Percentiles rank a stretch among this genome's conserved stretches.
Conservation (phyloP, 2,888 invertebrate species). For the Sarcophaga caerulescens region DNA sequence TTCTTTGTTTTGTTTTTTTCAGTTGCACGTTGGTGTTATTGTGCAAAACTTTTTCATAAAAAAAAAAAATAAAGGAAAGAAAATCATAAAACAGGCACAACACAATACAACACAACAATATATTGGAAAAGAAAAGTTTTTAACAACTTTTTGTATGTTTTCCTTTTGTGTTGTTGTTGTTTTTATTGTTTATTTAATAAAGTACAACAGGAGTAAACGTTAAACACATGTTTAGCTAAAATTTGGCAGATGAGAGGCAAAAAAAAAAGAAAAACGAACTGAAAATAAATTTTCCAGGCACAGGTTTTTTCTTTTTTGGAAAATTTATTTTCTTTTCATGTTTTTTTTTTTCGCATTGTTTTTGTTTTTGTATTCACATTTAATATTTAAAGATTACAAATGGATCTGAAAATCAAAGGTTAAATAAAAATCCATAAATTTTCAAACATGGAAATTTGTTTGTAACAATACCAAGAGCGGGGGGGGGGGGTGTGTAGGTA, state of each 20-base stretch:
- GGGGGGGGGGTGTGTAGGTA: too few species aligned
- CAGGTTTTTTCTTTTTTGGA: too few species aligned
- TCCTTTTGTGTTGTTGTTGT: neutral
- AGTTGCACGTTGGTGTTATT: neutral
- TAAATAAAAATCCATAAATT: slow-evolving; percentile 57
- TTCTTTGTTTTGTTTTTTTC: neutral
- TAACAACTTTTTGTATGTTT: slow-evolving; percentile 20
- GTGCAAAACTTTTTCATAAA: slow-evolving; percentile 26
- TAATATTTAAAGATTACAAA: slow-evolving; percentile 36
- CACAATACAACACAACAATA: neutral
- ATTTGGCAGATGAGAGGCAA: neutral
- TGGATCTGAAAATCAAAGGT: slow-evolving; percentile 52
- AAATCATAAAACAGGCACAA: neutral
- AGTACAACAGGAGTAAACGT: slow-evolving; percentile 29
- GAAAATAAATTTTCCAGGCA: slow-evolving; percentile 18
- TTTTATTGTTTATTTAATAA: slow-evolving; percentile 20
- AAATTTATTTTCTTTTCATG: too few species aligned
- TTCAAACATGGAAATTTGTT: slow-evolving; percentile 15
- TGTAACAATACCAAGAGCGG: neutral
- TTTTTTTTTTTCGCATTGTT: neutral
- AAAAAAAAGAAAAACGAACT: slow-evolving; percentile 12
- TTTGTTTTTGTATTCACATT: neutral
- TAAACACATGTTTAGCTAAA: slow-evolving; percentile 48
- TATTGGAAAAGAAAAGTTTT: neutral
- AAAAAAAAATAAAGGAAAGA: neutral